Evolutionary conservation across 2,797 vertebrate species (phyloP).

Genomic region (Protonibea diacanthus): DNA sequence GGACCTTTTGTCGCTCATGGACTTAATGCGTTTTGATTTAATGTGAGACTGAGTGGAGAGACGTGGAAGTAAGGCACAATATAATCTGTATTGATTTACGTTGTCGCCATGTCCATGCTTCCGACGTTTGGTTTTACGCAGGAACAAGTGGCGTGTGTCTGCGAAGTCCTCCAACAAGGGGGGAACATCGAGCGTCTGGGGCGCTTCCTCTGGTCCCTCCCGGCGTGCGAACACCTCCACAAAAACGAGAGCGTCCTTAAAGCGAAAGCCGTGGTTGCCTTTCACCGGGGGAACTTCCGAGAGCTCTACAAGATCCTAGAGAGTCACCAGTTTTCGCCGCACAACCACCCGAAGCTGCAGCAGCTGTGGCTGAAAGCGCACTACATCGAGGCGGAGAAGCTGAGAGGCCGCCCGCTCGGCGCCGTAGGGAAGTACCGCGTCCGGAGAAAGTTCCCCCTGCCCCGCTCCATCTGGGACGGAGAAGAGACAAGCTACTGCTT

Average conservation of each 20-base stretch:
- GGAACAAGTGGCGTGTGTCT: constrained; percentile 98
- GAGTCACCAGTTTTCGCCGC: constrained; percentile 95
- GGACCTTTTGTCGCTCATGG: constrained; percentile 71
- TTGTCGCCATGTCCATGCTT: constrained; percentile 96
- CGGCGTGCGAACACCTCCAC: constrained; percentile 97
- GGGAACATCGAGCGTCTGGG: constrained; percentile 97
- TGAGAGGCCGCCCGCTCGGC: constrained; percentile 93
- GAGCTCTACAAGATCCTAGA: constrained; percentile 97
- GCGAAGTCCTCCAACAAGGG: constrained; percentile 96
- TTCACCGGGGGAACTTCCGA: constrained; percentile 94
- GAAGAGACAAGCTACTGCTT: constrained; percentile 98
- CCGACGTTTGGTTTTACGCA: constrained; percentile 99
- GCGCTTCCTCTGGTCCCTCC: constrained; percentile 97
- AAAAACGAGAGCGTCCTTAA: constrained; percentile 98
- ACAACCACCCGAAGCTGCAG: constrained; percentile 95
- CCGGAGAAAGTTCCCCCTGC: constrained; percentile 94
- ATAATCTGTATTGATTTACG: constrained; percentile 67
- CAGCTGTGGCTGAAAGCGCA: constrained; percentile 97
- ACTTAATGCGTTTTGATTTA: constrained; percentile 76
- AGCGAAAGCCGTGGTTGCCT: constrained; percentile 96
- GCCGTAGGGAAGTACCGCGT: constrained; percentile 96
- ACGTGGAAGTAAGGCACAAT: constrained; percentile 76
- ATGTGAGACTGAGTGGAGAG: constrained; percentile 70
- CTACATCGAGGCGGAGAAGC: constrained; percentile 95
- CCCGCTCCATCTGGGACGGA: constrained; percentile 95